Evolutionary conservation across 92 coral and sea anemone species (phyloP), one percentile per base, ranked within the genome.

Genomic region (Galaxea fascicularis): DNA sequence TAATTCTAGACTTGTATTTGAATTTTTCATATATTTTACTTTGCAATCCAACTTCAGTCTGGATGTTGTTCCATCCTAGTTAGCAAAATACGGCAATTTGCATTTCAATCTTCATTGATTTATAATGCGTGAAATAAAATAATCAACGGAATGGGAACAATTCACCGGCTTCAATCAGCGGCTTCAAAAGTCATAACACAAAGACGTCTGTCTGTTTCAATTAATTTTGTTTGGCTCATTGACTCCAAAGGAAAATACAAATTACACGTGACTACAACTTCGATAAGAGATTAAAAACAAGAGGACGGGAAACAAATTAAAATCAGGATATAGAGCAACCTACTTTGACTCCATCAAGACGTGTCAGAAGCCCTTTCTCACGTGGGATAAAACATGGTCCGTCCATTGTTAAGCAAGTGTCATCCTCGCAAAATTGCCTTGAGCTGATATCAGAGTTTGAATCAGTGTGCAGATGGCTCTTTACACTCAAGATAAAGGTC

Each of bases 261-360:
- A 60, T 60, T 53, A 58, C n/a, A 5, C 10, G 0, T 22, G 15
- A 45, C 21, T 28, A 11, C 30, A 4, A 13, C 10, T 9, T 4
- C 17, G 30, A 25, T 12, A 27, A 22, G n/a, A 71, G 41, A 35
- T 6, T 6, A 51, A 39, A 22, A 8, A 68, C 0, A 46, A 62
- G 22, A 27, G 4, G 28, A 28, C 74, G 9, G 31, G 41, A 18
- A 18, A 28, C 4, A 60, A 3, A 21, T 21, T 1, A 0, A 22
- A 60, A 60, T 60, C 66, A 60, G 11, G 25, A 60, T 59, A 21
- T 41, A n/a, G n/a, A 15, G 57, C 0, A 26, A 41, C 78, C 58
- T 88, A 93, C 96, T 91, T 85, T 88, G 12, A 93, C 92, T 47
- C 96, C 96, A 41, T 91, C 87, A 49, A 88, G 84, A 41, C 96